Percentiles rank a stretch among this genome's conserved stretches.
phyloP scores from a whole-genome alignment of 2,888 invertebrate species.

The Trachelus tabidus region DNA sequence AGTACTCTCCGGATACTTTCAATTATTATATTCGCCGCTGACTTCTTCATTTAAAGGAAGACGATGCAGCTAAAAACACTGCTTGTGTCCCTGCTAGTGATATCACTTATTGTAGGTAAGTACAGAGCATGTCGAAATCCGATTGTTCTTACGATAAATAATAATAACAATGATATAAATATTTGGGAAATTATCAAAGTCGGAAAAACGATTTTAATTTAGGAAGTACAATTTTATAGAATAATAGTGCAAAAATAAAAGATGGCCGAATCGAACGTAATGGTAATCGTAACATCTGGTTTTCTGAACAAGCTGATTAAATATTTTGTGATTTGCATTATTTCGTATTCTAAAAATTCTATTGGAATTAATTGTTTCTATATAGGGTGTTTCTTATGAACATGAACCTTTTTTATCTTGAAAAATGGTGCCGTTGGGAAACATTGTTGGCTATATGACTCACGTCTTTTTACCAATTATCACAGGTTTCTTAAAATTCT shows the following conservation, averaged over 20 bases:
- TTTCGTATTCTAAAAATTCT: not conserved
- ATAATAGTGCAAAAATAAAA: not conserved
- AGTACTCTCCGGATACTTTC: not conserved
- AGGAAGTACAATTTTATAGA: not conserved
- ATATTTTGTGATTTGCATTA: not conserved
- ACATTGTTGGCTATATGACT: not conserved
- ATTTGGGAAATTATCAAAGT: not conserved
- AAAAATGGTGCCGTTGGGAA: not conserved
- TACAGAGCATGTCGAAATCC: not conserved
- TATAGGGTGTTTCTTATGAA: not conserved
- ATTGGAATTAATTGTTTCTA: not conserved
- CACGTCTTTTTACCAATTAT: not conserved
- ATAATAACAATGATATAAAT: not conserved
- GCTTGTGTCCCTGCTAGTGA: conserved; percentile 6
- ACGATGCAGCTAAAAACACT: conserved; percentile 10
- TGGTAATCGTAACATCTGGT: not conserved
- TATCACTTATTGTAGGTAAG: conserved; percentile 17
- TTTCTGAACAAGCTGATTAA: not conserved
- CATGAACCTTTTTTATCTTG: not conserved
- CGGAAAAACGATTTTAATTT: not conserved
- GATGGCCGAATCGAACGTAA: not conserved
- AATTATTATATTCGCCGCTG: not conserved
- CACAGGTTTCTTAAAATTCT: not conserved
- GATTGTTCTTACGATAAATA: not conserved
- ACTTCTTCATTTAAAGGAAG: not conserved